Evolutionary conservation across 2,113 vertebrate genomes (phyloP), one percentile per base, ranked within the genome.

Genomic region (Tyrannus savana): DNA sequence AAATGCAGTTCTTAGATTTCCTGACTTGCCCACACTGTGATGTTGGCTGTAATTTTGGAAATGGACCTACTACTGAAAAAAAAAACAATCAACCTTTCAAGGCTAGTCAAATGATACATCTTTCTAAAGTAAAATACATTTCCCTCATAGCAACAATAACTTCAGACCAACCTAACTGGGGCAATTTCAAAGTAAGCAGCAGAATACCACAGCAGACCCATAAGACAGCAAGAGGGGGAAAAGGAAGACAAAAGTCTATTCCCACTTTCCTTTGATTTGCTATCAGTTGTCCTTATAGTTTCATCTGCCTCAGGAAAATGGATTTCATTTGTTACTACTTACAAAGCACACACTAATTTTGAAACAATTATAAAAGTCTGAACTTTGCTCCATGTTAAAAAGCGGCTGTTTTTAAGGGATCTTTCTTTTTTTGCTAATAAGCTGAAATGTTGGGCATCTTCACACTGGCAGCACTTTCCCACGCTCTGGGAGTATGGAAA

Each of bases 141-240:
- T 42, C 55, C 46, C 42, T 63, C 19, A 39, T 3, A 93, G 76
- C 71, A 91, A 79, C 67, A 87, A 19, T 81, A 92, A 92, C 86
- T 92, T 89, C 88, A 96, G 80, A 89, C 62, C 90, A 94, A 55
- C 62, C 22, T 83, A 95, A 89, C 30, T 41, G 69, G 33, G 79
- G 66, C 56, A 82, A 84, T 96, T 93, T 93, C 95, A 95, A 93
- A 96, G 93, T 3, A 49, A 50, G 46, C 33, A 84, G 78, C 47
- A 96, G 64, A 92, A 77, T 27, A 64, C 37, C 35, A 59, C 55
- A 69, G 80, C 19, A 14, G 86, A 90, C 46, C 82, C 72, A 73
- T 62, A 69, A 66, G 47, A 74, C 56, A 77, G 64, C 18, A 69
- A 87, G 35, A 74, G 3, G 4, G 23, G 15, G 64, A 64, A 60